A percentile compares a stretch with the other conserved stretches of the same genome.
Conservation (phyloP, 2,113 vertebrate species). For the Elanoides forficatus region DNA sequence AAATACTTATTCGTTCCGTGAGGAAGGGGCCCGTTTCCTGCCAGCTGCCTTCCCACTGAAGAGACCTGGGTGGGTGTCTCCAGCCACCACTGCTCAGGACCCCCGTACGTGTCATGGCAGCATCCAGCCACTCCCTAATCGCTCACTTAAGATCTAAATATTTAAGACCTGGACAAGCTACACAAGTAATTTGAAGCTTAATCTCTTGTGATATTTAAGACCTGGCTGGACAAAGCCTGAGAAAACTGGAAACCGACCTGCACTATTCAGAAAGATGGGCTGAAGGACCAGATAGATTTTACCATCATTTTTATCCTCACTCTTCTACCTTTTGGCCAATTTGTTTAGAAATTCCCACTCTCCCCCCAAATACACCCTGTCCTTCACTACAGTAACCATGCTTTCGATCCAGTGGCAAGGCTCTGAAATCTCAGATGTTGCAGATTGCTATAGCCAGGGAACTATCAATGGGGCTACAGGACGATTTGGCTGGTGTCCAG, state of each 20-base stretch:
- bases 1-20: background rate
- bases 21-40: constrained; percentile 46
- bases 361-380: background rate
- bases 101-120: fast-evolving
- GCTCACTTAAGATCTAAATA: background rate
- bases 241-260: background rate
- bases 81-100: background rate
- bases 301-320: background rate
- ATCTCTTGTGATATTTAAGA: background rate
- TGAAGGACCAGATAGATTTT: background rate
- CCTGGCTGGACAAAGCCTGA: background rate
- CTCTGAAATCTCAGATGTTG: background rate
- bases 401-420: background rate
- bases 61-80: background rate
- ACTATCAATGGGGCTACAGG: background rate
- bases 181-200: background rate
- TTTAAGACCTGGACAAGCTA: background rate
- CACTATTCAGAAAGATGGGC: background rate
- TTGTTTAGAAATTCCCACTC: background rate
- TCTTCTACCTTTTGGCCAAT: background rate
- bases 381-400: background rate
- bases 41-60: constrained; percentile 34
- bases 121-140: background rate
- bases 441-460: background rate
- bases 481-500: background rate